phyloP scores from a whole-genome alignment of 2,113 vertebrate genomes.

The Progne subis region DNA sequence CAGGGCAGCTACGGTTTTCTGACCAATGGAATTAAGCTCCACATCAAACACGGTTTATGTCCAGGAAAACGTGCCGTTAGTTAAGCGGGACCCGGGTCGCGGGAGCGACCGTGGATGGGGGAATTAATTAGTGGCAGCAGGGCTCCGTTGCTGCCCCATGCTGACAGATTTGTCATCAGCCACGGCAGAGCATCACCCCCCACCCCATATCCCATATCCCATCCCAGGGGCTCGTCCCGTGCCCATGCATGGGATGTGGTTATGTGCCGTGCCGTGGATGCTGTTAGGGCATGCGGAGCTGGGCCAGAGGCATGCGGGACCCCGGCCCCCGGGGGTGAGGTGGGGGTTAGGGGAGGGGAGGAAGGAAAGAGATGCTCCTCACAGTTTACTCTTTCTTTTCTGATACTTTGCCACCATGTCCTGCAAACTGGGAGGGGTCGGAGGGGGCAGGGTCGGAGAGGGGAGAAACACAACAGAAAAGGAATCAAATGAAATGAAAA shows the following conservation, averaged over 20 bases:
- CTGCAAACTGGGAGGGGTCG: constrained; percentile 87
- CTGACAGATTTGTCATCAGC: constrained; percentile 74
- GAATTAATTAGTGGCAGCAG: constrained; percentile 82
- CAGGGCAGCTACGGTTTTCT: constrained; percentile 73
- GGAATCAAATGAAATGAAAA: background rate
- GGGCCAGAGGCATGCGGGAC: constrained; percentile 63
- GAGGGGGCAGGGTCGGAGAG: background rate
- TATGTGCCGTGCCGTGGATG: background rate
- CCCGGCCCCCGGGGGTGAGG: constrained; percentile 47
- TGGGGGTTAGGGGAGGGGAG: constrained; percentile 37
- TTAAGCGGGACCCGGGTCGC: constrained; percentile 74
- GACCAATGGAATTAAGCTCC: constrained; percentile 79
- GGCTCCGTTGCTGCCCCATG: constrained; percentile 1
- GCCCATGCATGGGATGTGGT: background rate
- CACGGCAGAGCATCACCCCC: background rate
- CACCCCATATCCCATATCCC: background rate
- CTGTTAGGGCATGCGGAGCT: constrained; percentile 42
- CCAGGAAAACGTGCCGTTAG: constrained; percentile 80
- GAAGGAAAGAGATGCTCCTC: constrained; percentile 76
- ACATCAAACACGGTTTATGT: constrained; percentile 81
- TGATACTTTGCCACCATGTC: constrained; percentile 99
- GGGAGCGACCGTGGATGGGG: constrained; percentile 62
- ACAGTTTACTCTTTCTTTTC: constrained; percentile 97
- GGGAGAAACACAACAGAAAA: constrained; percentile 48
- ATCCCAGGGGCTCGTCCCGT: background rate